These are phyloP conservation scores for Thaumatotibia leucotreta DNA, from an alignment of 1,140 invertebrate species.

Conservation along the genomic window DNA sequence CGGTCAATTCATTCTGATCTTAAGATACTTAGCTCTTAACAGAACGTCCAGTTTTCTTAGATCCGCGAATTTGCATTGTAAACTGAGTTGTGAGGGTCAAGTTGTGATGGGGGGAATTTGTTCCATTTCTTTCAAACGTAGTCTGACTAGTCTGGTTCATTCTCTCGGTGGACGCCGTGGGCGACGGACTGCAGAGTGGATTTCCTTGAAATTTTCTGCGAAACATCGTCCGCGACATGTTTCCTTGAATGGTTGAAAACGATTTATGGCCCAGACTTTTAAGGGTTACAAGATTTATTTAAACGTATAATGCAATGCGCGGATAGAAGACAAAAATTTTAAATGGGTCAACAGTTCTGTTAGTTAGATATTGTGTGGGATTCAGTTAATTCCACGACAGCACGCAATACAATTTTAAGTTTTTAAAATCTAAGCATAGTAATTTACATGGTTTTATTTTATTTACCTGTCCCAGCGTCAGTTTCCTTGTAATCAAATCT, in stretches of 20 bases:
- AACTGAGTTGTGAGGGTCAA: conserved; percentile 21
- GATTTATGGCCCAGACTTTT: background rate
- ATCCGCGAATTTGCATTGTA: conserved; percentile 6
- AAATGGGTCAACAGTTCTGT: background rate
- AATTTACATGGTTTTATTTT: too few relatives aligned
- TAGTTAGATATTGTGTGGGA: too few relatives aligned
- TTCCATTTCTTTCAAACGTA: background rate
- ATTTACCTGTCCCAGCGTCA: too few relatives aligned
- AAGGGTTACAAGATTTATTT: background rate
- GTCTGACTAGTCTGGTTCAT: conserved; percentile 24
- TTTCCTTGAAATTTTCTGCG: conserved; percentile 23
- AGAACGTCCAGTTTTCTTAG: background rate
- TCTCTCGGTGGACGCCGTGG: conserved; percentile 22
- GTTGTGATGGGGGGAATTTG: conserved; percentile 16
- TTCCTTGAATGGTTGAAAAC: background rate
- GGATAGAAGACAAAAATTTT: background rate
- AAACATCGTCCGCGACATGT: conserved; percentile 23
- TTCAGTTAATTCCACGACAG: too few relatives aligned
- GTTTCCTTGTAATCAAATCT: too few relatives aligned
- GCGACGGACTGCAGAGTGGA: conserved; percentile 20
- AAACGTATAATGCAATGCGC: background rate
- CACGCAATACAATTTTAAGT: too few relatives aligned
- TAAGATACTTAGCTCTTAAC: background rate
- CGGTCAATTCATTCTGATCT: background rate
- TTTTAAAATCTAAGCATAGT: too few relatives aligned